A percentile compares a stretch with the other conserved stretches of the same genome.
These are phyloP conservation scores for Clusia tigrina DNA, from an alignment of 2,888 invertebrate species.

Conservation along the genomic window DNA sequence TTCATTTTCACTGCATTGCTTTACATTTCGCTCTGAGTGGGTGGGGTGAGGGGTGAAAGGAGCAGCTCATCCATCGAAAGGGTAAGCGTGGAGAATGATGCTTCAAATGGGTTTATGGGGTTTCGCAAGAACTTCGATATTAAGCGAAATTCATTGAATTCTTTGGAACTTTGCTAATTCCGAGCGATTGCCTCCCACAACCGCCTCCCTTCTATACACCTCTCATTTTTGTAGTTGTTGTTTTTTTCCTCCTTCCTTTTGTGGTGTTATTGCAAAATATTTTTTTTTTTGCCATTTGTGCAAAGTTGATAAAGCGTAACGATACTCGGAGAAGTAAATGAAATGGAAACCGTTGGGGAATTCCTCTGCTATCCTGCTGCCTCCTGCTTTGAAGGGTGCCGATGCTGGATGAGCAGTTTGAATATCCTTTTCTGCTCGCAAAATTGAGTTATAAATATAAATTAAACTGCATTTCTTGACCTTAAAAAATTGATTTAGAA, in stretches of 20 bases:
- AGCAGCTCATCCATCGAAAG: not conserved
- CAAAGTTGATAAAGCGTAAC: not conserved
- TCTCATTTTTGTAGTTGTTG: not conserved
- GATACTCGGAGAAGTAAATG: not conserved
- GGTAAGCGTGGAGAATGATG: not conserved
- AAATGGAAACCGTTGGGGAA: not conserved
- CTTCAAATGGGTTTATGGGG: not conserved
- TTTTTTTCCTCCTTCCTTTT: not conserved
- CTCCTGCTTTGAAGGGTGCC: not conserved
- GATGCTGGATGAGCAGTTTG: not conserved
- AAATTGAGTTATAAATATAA: not conserved
- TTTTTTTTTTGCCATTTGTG: not conserved
- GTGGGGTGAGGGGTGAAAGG: not conserved
- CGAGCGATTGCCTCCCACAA: not conserved
- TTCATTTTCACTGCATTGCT: not conserved
- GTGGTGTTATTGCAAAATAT: not conserved
- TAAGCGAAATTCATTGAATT: conserved; percentile 4
- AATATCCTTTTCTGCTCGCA: not conserved
- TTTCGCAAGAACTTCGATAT: conserved; percentile 3
- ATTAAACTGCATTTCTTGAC: not conserved
- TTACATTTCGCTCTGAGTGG: not conserved
- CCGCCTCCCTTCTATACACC: not conserved
- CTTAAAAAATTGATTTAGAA: not conserved
- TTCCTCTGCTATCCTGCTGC: not conserved
- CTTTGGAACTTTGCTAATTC: not conserved